These are phyloP conservation scores for Eumaeus atala DNA, from an alignment of 1,140 invertebrate genomes.

Conservation along the genomic window DNA sequence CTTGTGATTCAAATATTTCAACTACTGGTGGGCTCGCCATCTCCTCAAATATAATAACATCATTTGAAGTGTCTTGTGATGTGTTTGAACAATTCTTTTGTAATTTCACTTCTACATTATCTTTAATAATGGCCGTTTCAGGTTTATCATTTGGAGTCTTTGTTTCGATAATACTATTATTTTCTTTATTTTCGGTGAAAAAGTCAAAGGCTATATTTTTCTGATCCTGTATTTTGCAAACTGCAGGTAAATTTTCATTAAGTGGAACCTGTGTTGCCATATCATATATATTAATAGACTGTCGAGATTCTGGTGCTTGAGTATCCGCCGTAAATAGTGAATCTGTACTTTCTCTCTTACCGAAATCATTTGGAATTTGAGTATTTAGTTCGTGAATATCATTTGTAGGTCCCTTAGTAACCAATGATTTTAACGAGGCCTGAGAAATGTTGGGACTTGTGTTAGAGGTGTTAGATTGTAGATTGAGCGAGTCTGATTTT, in stretches of 20 bases:
- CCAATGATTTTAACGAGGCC: slow-evolving; percentile 17
- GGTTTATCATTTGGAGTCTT: slow-evolving; percentile 33
- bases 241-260: slow-evolving; percentile 33
- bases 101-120: slow-evolving; percentile 8
- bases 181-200: slow-evolving; percentile 38
- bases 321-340: slow-evolving; percentile 29
- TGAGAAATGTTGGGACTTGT: slow-evolving; percentile 23
- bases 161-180: slow-evolving; percentile 41
- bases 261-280: slow-evolving; percentile 38
- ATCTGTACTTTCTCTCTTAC: slow-evolving; percentile 13
- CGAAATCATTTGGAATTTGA: slow-evolving; percentile 23
- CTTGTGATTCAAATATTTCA: slow-evolving; percentile 47
- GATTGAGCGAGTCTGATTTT: slow-evolving; percentile 45
- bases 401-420: slow-evolving; percentile 14
- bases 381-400: slow-evolving; percentile 46
- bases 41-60: slow-evolving; percentile 53
- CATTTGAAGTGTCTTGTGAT: slow-evolving; percentile 32
- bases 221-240: slow-evolving; percentile 37
- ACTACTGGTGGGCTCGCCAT: slow-evolving; percentile 34
- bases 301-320: slow-evolving; percentile 23
- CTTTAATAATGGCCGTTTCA: slow-evolving; percentile 7
- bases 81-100: not conserved
- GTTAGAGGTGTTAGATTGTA: slow-evolving; percentile 32
- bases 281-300: slow-evolving; percentile 28
- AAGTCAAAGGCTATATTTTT: slow-evolving; percentile 39